Conservation (phyloP, 2,113 vertebrate genomes). For the Fregetta grallaria region DNA sequence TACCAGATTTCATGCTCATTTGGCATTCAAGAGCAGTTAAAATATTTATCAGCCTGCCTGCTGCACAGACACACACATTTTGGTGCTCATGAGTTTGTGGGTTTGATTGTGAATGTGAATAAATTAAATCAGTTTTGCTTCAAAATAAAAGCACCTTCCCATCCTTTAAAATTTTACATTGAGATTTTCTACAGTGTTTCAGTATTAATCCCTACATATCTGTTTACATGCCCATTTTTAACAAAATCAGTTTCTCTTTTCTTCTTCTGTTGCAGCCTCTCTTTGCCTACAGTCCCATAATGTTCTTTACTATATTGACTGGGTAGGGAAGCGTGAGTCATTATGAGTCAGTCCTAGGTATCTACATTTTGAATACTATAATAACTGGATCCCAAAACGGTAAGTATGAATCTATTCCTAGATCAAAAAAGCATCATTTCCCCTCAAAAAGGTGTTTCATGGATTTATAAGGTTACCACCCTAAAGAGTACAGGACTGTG, state of each 20-base stretch:
- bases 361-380: neutral
- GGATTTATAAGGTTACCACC: neutral
- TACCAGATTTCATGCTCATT: neutral
- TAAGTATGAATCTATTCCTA: neutral
- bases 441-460: neutral
- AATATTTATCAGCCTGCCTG: neutral
- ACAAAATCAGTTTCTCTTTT: neutral
- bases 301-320: neutral
- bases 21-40: neutral
- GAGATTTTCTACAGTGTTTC: neutral
- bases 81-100: neutral
- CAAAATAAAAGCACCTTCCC: neutral
- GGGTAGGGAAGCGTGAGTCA: fast-evolving
- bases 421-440: neutral
- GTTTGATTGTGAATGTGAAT: neutral
- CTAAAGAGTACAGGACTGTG: neutral
- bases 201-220: neutral
- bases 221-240: neutral
- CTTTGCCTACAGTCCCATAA: neutral
- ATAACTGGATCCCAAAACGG: neutral
- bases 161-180: neutral
- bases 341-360: neutral
- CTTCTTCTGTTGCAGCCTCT: neutral
- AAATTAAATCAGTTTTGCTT: neutral
- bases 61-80: neutral